Conservation (phyloP, 2,797 vertebrate species). For the Siniperca undulata region DNA sequence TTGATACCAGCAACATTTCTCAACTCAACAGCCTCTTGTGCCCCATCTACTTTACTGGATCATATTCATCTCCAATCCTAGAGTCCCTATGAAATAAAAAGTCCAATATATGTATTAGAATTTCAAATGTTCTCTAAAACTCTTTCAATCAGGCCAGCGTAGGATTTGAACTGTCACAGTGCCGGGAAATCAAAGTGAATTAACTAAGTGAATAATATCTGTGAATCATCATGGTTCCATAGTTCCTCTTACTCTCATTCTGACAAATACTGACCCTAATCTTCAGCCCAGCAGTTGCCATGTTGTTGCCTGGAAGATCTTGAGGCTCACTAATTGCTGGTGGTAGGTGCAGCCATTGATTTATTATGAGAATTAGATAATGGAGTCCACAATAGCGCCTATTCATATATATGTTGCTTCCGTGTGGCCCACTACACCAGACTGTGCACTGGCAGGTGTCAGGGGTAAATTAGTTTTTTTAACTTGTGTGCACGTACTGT, state of each 20-base stretch:
- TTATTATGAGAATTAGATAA: neutral
- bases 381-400: neutral
- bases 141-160: neutral
- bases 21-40: constrained; percentile 2
- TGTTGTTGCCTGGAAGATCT: neutral
- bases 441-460: neutral
- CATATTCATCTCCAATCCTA: neutral
- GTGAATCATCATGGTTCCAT: neutral
- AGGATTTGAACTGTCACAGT: neutral
- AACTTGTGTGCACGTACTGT: no score
- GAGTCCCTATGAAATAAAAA: neutral
- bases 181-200: neutral
- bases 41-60: constrained; percentile 8
- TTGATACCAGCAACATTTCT: constrained; percentile 2
- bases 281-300: neutral
- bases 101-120: neutral
- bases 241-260: neutral
- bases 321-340: neutral
- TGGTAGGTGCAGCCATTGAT: no score
- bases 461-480: no score
- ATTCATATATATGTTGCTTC: neutral
- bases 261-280: neutral
- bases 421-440: neutral
- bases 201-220: neutral
- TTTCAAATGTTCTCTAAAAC: constrained; percentile 6